phyloP scores from a whole-genome alignment of 2,888 invertebrate genomes.

The Neuroscelio doddi region DNA sequence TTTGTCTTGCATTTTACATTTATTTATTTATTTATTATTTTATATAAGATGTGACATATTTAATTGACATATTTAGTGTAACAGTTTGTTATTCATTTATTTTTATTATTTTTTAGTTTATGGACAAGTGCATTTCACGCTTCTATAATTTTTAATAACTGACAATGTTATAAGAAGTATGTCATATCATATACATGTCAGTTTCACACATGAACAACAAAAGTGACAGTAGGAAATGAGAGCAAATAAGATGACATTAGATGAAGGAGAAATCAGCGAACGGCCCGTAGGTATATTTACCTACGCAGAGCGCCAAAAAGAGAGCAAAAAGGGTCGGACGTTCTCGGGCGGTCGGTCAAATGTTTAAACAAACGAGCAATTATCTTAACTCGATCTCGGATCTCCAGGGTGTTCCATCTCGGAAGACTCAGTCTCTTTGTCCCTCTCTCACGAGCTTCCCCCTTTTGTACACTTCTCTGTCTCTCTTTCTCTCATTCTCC shows the following conservation, averaged over 20 bases:
- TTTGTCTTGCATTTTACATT: no score
- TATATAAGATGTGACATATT: no score
- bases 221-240: constrained; percentile 16
- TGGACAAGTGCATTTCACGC: no score
- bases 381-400: constrained; percentile 70
- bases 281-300: constrained; percentile 14
- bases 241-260: constrained; percentile 15
- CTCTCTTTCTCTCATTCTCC: constrained; percentile 29
- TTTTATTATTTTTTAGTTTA: no score
- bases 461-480: constrained; percentile 14
- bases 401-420: constrained; percentile 55
- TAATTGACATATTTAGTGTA: no score
- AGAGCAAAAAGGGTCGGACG: constrained; percentile 49
- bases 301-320: constrained; percentile 48
- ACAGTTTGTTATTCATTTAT: no score
- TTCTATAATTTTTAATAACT: no score
- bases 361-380: constrained; percentile 71
- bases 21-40: no score
- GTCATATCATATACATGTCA: no score
- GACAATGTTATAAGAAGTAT: no score
- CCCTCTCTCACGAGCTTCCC: constrained; percentile 41
- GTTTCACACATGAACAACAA: constrained; percentile 3
- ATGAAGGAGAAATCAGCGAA: constrained; percentile 1
- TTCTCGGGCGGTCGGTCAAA: constrained; percentile 59
- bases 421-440: constrained; percentile 14